phyloP scores from a whole-genome alignment of 2,113 vertebrate species.

The Oenanthe melanoleuca region DNA sequence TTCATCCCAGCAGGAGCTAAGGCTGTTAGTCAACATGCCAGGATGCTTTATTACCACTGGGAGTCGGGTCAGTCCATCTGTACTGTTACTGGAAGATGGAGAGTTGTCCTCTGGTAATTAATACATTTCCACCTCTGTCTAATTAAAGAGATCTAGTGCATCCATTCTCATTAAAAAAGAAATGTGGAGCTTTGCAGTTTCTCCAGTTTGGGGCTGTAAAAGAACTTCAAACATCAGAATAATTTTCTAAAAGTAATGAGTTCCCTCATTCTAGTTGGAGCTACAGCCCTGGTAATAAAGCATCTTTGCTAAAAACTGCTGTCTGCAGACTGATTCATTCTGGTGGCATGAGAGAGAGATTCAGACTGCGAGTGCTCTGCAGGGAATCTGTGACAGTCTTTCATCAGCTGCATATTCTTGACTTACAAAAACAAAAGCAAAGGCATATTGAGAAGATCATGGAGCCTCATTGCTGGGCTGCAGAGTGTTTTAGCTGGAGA shows the following conservation, averaged over 20 bases:
- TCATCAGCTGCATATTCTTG: constrained; percentile 54
- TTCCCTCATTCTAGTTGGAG: constrained; percentile 12
- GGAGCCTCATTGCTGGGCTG: background rate
- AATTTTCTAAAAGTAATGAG: constrained; percentile 63
- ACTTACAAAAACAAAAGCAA: constrained; percentile 64
- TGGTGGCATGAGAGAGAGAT: constrained; percentile 29
- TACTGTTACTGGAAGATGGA: background rate
- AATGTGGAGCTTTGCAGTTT: constrained; percentile 20
- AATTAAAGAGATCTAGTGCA: constrained; percentile 30
- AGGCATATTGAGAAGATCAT: constrained; percentile 26
- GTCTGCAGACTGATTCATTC: constrained; percentile 44
- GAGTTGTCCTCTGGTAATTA: constrained; percentile 19
- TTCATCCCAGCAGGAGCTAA: background rate
- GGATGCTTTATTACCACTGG: background rate
- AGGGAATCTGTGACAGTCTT: constrained; percentile 53
- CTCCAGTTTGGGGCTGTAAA: constrained; percentile 13
- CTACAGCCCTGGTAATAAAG: constrained; percentile 28
- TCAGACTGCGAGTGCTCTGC: constrained; percentile 33
- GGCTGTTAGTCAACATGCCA: background rate
- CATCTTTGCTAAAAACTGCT: constrained; percentile 40
- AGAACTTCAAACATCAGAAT: constrained; percentile 48
- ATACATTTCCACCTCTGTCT: constrained; percentile 25
- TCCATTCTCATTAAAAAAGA: constrained; percentile 43
- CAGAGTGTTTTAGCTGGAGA: constrained; percentile 16
- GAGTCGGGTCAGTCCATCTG: background rate